Conservation (phyloP, 2,888 invertebrate genomes). For the Lepidonotus clava region DNA sequence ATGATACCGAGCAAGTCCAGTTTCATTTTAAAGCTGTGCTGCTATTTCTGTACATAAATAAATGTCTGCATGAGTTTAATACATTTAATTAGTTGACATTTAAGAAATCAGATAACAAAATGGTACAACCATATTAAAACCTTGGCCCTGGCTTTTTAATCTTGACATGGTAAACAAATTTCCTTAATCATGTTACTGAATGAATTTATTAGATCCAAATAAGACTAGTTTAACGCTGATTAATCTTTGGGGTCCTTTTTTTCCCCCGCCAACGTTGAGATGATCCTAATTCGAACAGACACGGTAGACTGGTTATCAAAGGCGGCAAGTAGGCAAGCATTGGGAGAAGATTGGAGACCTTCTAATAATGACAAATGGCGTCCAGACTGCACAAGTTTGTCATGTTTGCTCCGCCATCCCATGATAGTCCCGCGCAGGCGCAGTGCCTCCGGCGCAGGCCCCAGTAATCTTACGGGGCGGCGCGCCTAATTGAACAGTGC, state of each 20-base stretch:
- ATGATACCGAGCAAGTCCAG: too few relatives aligned
- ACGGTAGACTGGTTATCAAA: constrained; percentile 14
- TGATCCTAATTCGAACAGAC: neutral
- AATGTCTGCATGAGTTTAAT: too few relatives aligned
- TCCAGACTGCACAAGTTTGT: constrained; percentile 7
- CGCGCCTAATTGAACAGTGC: neutral
- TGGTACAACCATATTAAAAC: too few relatives aligned
- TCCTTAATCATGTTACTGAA: too few relatives aligned
- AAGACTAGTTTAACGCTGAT: too few relatives aligned
- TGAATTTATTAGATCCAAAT: neutral
- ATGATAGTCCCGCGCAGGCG: neutral
- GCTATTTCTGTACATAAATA: too few relatives aligned
- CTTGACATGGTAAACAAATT: too few relatives aligned
- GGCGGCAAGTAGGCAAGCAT: neutral
- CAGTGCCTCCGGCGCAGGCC: neutral
- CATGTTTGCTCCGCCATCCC: constrained; percentile 21
- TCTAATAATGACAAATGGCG: constrained; percentile 23
- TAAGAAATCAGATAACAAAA: too few relatives aligned
- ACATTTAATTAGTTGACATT: too few relatives aligned
- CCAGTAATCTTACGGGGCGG: neutral
- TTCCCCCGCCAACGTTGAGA: neutral
- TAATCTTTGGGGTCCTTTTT: neutral
- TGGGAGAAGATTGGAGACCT: constrained; percentile 8
- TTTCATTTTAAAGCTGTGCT: too few relatives aligned
- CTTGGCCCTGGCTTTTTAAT: too few relatives aligned